A percentile compares a stretch with the other conserved stretches of the same genome.
Evolutionary conservation across 2,888 invertebrate genomes (phyloP).

Genomic region (Ormia ochracea): DNA sequence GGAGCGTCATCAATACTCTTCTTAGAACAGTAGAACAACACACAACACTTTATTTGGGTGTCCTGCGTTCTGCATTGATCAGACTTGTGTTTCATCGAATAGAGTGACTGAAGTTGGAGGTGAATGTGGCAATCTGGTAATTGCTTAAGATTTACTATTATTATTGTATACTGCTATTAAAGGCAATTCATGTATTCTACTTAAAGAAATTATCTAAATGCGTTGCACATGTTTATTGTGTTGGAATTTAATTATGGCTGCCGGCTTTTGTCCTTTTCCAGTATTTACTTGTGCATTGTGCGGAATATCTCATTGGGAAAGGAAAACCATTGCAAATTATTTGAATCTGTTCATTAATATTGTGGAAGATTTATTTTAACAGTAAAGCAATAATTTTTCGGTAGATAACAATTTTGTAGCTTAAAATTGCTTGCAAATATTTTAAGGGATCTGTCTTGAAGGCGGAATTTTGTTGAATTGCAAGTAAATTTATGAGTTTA

Average conservation of each 20-base stretch:
- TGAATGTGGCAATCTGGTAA: not conserved
- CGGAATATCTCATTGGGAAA: not conserved
- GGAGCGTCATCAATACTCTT: constrained; percentile 5
- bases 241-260: not conserved
- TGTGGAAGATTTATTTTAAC: too few species aligned
- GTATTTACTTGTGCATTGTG: not conserved
- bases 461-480: too few species aligned
- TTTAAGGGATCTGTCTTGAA: too few species aligned
- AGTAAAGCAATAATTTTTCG: too few species aligned
- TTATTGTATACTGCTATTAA: not conserved
- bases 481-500: too few species aligned
- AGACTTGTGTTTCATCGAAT: not conserved
- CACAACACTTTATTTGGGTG: not conserved
- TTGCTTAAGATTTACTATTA: constrained; percentile 8
- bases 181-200: not conserved
- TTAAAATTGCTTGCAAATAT: too few species aligned
- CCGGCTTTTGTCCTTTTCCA: not conserved
- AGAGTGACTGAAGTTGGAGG: not conserved
- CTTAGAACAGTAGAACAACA: not conserved
- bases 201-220: not conserved
- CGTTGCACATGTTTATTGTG: not conserved
- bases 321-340: not conserved
- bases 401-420: too few species aligned
- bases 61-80: not conserved
- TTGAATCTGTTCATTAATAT: not conserved